phyloP scores from a whole-genome alignment of 2,113 vertebrate species.

The Saguinus midas region DNA sequence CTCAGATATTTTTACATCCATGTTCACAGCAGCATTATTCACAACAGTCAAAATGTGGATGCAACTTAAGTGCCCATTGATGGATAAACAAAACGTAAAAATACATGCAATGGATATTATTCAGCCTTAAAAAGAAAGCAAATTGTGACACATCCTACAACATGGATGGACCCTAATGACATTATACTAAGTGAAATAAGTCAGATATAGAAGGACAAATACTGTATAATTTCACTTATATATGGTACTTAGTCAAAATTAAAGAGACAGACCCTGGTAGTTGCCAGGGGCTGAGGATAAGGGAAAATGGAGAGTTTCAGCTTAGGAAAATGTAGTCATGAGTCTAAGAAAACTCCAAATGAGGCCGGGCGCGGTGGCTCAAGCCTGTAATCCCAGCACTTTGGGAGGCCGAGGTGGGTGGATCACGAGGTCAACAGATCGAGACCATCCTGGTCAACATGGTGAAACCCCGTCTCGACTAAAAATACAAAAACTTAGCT shows the following conservation, averaged over 20 bases:
- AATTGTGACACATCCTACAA: slow-evolving; percentile 21
- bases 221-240: not conserved
- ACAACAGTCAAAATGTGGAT: not conserved
- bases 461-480: too few relatives aligned
- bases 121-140: slow-evolving; percentile 32
- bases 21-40: not conserved
- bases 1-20: not conserved
- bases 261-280: not conserved
- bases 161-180: not conserved
- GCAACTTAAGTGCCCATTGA: not conserved
- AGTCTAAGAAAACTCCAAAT: not conserved
- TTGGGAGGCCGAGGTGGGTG: too few relatives aligned
- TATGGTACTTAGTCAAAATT: not conserved
- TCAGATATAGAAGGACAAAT: not conserved
- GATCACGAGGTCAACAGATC: too few relatives aligned
- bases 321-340: not conserved
- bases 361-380: too few relatives aligned
- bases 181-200: not conserved
- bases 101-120: not conserved
- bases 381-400: too few relatives aligned
- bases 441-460: too few relatives aligned
- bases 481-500: too few relatives aligned
- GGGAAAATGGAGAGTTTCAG: not conserved
- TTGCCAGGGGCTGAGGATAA: not conserved
- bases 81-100: not conserved